phyloP scores from a whole-genome alignment of 1,140 invertebrate genomes.

The Eurosta solidaginis region DNA sequence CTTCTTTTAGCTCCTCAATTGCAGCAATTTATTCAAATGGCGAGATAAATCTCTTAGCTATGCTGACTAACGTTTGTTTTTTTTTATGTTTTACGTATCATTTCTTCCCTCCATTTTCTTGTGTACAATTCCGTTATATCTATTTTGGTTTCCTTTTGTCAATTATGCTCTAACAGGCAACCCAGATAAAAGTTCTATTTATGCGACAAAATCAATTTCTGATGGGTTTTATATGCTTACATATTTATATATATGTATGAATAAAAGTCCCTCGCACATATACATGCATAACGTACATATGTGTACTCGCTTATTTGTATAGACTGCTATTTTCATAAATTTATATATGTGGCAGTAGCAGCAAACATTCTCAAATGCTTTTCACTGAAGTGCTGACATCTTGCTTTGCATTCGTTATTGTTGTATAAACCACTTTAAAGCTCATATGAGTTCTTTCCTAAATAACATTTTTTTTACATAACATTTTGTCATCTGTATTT shows the following conservation, averaged over 20 bases:
- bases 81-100: background rate
- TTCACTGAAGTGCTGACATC: background rate
- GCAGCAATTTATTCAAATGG: slow-evolving; percentile 13
- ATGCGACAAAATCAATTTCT: slow-evolving; percentile 12
- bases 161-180: background rate
- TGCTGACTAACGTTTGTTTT: background rate
- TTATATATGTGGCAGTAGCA: background rate
- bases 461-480: background rate
- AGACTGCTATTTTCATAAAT: background rate
- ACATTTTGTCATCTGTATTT: background rate
- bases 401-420: background rate
- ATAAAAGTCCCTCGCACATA: too few species aligned
- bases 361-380: background rate
- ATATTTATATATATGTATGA: too few species aligned
- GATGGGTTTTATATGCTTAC: background rate
- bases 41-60: background rate
- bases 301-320: background rate
- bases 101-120: too few species aligned
- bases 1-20: slow-evolving; percentile 2
- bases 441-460: background rate
- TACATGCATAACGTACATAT: background rate
- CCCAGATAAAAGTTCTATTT: background rate
- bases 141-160: background rate
- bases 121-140: background rate
- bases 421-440: background rate